These are phyloP conservation scores for Acanthurus lineatus DNA, from an alignment of 2,797 vertebrate species.

Conservation along the genomic window DNA sequence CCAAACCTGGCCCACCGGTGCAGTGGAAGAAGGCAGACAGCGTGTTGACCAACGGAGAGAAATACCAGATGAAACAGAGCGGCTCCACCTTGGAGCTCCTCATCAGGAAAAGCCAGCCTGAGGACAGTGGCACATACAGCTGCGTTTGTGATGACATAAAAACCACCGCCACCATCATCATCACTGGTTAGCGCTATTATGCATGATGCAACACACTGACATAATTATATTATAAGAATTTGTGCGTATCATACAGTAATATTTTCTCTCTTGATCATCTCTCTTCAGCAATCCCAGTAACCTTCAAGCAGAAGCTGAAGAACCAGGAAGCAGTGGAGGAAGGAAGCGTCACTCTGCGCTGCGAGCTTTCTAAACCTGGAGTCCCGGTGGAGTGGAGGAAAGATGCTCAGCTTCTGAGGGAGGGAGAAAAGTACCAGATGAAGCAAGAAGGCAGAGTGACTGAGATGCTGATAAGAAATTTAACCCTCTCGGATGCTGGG, in stretches of 20 bases:
- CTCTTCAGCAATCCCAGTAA: constrained; percentile 81
- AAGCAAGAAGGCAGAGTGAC: constrained; percentile 81
- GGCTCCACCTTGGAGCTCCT: constrained; percentile 84
- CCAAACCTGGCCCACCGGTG: constrained; percentile 80
- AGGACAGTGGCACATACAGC: constrained; percentile 91
- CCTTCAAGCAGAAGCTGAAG: constrained; percentile 84
- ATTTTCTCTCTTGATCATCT: neutral
- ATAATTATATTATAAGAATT: neutral
- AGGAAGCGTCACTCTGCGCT: constrained; percentile 74
- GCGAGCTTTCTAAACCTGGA: constrained; percentile 87
- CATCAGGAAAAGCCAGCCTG: constrained; percentile 84
- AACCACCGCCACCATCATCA: constrained; percentile 81
- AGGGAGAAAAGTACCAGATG: constrained; percentile 83
- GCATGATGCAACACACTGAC: neutral
- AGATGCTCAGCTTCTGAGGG: constrained; percentile 71
- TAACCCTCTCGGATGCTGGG: constrained; percentile 83
- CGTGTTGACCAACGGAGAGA: constrained; percentile 85
- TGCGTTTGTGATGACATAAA: constrained; percentile 84
- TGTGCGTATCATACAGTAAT: constrained; percentile 43
- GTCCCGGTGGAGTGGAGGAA: constrained; percentile 86
- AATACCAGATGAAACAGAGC: constrained; percentile 87
- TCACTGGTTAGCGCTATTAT: constrained; percentile 83
- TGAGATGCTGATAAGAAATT: constrained; percentile 84
- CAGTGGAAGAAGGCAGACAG: constrained; percentile 91
- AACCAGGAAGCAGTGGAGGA: constrained; percentile 85